Evolutionary conservation across 2,113 vertebrate genomes (phyloP).

Genomic region (pig (Sus scrofa)): DNA sequence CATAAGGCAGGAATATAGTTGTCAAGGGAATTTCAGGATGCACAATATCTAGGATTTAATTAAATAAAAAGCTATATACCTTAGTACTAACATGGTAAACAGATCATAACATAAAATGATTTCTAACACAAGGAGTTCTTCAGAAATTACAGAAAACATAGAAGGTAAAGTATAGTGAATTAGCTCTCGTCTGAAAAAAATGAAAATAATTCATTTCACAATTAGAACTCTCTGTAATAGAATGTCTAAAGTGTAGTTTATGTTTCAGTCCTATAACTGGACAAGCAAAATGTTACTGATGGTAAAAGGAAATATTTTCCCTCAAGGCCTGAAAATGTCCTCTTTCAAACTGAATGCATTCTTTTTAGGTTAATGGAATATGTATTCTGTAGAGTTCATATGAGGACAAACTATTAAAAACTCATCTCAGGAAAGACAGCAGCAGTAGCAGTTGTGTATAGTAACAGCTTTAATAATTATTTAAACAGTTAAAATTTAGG

Average conservation of each 20-base stretch:
- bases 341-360: conserved; percentile 37
- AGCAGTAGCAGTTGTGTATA: neutral
- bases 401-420: conserved; percentile 37
- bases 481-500: no score
- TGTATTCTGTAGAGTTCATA: conserved; percentile 45
- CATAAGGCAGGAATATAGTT: neutral
- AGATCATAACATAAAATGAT: neutral
- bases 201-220: conserved; percentile 25
- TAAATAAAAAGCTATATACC: conserved; percentile 2
- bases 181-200: neutral
- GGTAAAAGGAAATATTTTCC: conserved; percentile 45
- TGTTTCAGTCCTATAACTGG: conserved; percentile 6
- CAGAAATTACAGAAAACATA: neutral
- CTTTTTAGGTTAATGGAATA: neutral
- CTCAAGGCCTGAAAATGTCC: conserved; percentile 26
- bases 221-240: conserved; percentile 11
- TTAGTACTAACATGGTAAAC: conserved; percentile 1
- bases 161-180: neutral
- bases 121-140: neutral
- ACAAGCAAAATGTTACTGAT: conserved; percentile 40
- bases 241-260: neutral
- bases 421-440: neutral
- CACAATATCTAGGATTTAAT: conserved; percentile 45
- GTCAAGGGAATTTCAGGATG: neutral
- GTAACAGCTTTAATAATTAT: conserved; percentile 5